Conservation (phyloP, 2,888 invertebrate species). For the Lottia gigantea region DNA sequence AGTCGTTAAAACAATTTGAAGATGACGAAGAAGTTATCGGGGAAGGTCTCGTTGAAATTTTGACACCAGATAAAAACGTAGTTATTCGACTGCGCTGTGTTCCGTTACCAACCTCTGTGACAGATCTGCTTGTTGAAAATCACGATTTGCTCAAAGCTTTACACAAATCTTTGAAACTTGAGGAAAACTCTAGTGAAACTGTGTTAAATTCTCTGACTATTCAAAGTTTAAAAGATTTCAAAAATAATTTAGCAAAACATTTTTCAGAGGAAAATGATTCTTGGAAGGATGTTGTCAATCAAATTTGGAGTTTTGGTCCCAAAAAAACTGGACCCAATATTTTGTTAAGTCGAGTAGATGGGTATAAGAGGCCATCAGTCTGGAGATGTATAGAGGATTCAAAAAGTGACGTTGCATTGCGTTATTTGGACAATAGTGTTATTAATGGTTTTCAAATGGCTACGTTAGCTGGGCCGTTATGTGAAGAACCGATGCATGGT, state of each 20-base stretch:
- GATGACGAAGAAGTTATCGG: slow-evolving; percentile 48
- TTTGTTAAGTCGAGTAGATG: slow-evolving; percentile 82
- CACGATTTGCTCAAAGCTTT: slow-evolving; percentile 78
- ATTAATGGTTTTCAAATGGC: slow-evolving; percentile 74
- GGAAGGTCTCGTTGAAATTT: slow-evolving; percentile 66
- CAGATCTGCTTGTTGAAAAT: slow-evolving; percentile 79
- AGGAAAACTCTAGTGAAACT: slow-evolving; percentile 11
- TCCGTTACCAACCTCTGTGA: slow-evolving; percentile 80
- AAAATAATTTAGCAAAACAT: slow-evolving; percentile 74
- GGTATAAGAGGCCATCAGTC: slow-evolving; percentile 74
- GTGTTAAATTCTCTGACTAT: slow-evolving; percentile 42
- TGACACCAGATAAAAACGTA: slow-evolving; percentile 80
- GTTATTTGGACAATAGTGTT: slow-evolving; percentile 73
- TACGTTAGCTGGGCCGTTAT: slow-evolving; percentile 89
- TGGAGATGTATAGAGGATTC: slow-evolving; percentile 51
- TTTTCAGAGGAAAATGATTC: slow-evolving; percentile 74
- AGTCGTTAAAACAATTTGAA: slow-evolving; percentile 42
- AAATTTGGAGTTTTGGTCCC: slow-evolving; percentile 93
- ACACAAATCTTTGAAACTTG: slow-evolving; percentile 65
- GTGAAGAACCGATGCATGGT: slow-evolving; percentile 97
- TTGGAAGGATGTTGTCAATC: slow-evolving; percentile 67
- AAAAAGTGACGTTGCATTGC: slow-evolving; percentile 24
- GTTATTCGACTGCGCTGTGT: slow-evolving; percentile 80
- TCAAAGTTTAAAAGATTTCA: slow-evolving; percentile 64
- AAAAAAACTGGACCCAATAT: slow-evolving; percentile 89